phyloP scores from a whole-genome alignment of 2,888 invertebrate genomes.

The Tachystola acroxantha region DNA sequence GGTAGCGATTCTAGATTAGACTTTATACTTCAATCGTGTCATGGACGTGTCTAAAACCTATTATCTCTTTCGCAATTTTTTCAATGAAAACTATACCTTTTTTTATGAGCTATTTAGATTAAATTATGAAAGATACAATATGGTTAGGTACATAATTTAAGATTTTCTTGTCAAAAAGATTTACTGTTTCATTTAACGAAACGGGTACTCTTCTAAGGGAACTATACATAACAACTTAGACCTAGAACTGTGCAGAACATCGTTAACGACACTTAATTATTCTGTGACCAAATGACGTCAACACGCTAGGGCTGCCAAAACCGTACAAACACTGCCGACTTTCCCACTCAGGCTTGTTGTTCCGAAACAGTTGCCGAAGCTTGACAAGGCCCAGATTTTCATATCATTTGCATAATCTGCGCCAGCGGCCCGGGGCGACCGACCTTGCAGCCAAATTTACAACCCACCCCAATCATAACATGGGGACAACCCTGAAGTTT shows the following conservation, averaged over 20 bases:
- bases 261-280: slow-evolving; percentile 16
- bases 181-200: too few relatives aligned
- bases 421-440: slow-evolving; percentile 10
- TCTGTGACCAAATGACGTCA: slow-evolving; percentile 19
- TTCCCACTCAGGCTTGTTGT: slow-evolving; percentile 11
- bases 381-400: slow-evolving; percentile 28
- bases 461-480: slow-evolving; percentile 25
- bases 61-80: too few relatives aligned
- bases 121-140: too few relatives aligned
- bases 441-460: slow-evolving; percentile 20
- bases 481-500: slow-evolving; percentile 21
- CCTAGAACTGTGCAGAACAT: not conserved
- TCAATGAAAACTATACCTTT: too few relatives aligned
- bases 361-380: slow-evolving; percentile 14
- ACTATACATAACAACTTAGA: not conserved
- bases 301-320: slow-evolving; percentile 17
- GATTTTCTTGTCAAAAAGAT: too few relatives aligned
- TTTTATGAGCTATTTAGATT: too few relatives aligned
- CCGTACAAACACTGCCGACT: slow-evolving; percentile 4
- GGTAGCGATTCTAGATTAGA: too few relatives aligned
- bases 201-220: too few relatives aligned
- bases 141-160: too few relatives aligned
- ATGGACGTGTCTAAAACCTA: too few relatives aligned
- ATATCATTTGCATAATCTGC: slow-evolving; percentile 35
- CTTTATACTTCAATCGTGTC: too few relatives aligned